Conservation (phyloP, 2,113 vertebrate species). For the Hyperoodon ampullatus region DNA sequence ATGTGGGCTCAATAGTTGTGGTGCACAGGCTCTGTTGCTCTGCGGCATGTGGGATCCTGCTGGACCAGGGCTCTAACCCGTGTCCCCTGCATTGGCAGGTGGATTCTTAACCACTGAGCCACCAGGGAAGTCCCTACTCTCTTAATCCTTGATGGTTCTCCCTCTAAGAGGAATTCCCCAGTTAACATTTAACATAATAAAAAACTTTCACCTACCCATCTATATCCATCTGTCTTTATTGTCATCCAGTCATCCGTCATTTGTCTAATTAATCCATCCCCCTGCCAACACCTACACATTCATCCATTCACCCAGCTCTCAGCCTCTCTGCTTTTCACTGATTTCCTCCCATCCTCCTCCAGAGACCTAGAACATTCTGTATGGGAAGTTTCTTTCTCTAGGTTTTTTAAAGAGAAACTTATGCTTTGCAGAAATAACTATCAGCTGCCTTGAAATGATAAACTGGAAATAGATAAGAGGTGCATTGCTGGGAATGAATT, state of each 20-base stretch:
- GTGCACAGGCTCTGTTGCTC: too few relatives aligned
- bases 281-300: neutral
- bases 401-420: conserved; percentile 21
- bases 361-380: neutral
- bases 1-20: too few relatives aligned
- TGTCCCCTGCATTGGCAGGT: too few relatives aligned
- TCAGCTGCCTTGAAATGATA: conserved; percentile 38
- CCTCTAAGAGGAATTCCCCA: neutral
- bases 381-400: neutral
- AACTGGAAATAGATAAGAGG: neutral
- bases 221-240: too few relatives aligned
- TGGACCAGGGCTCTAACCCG: too few relatives aligned
- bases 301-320: neutral
- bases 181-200: neutral
- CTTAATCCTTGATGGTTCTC: neutral
- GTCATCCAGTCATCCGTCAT: neutral
- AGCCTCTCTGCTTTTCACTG: neutral
- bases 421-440: neutral
- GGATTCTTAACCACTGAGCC: too few relatives aligned
- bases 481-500: neutral
- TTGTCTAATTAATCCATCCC: neutral
- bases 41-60: too few relatives aligned
- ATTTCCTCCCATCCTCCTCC: neutral
- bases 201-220: neutral
- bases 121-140: neutral